A percentile compares a stretch with the other conserved stretches of the same genome.
These are phyloP conservation scores for Pseudopipra pipra DNA, from an alignment of 2,113 vertebrate species.

Conservation along the genomic window DNA sequence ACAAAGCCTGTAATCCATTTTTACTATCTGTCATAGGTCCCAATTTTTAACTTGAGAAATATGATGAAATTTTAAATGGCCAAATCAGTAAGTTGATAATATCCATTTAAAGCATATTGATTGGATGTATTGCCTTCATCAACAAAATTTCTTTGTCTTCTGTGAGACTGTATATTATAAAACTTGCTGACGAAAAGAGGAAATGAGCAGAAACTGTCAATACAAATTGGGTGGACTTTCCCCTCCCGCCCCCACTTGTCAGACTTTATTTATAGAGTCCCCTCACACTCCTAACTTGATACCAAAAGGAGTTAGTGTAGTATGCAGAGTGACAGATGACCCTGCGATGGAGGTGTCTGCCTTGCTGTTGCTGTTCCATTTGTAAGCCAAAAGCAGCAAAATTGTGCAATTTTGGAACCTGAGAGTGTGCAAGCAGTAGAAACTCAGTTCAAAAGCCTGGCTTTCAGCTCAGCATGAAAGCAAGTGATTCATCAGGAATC, in stretches of 20 bases:
- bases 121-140: neutral
- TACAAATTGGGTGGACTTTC: neutral
- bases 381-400: neutral
- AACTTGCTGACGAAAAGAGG: neutral
- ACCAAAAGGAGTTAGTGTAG: neutral
- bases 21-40: neutral
- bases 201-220: neutral
- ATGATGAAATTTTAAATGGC: neutral
- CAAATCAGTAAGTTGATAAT: neutral
- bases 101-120: neutral
- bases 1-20: neutral
- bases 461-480: neutral
- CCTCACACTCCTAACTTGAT: neutral
- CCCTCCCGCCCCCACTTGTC: neutral
- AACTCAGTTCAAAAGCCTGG: neutral
- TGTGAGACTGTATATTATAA: neutral
- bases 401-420: neutral
- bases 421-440: neutral
- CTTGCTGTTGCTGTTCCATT: neutral
- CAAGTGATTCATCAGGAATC: neutral
- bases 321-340: neutral
- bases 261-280: neutral
- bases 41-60: neutral
- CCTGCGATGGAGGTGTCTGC: neutral
- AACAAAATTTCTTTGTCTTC: neutral